These are phyloP conservation scores for Calcarius ornatus DNA, from an alignment of 2,113 vertebrate species.

Conservation along the genomic window DNA sequence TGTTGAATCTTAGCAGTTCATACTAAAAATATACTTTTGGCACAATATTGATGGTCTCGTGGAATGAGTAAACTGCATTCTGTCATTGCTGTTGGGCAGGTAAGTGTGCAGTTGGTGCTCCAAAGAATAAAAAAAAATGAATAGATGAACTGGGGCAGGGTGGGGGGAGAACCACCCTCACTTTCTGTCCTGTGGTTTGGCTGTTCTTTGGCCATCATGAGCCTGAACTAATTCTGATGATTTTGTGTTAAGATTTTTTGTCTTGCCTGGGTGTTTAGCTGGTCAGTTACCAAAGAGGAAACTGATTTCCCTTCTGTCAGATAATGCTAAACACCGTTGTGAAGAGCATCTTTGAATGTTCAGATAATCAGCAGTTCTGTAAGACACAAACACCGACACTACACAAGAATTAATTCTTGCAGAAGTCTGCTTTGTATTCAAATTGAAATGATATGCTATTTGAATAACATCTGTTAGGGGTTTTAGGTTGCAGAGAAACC, in stretches of 20 bases:
- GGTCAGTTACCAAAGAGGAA: not conserved
- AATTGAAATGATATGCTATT: not conserved
- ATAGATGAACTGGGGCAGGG: accelerated
- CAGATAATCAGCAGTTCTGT: not conserved
- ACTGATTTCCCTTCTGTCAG: not conserved
- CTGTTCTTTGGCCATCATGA: not conserved
- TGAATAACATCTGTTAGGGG: slow-evolving; percentile 8
- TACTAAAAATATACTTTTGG: not conserved
- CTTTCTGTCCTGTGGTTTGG: not conserved
- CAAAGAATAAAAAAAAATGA: not conserved
- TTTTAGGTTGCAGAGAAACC: slow-evolving; percentile 12
- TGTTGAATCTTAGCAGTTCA: not conserved
- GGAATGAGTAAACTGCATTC: not conserved
- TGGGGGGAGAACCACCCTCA: accelerated
- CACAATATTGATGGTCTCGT: not conserved
- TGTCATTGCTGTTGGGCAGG: not conserved
- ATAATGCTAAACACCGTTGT: not conserved
- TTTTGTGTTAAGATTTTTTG: not conserved
- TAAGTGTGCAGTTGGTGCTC: not conserved
- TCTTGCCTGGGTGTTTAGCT: not conserved
- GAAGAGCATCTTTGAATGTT: not conserved
- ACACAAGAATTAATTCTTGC: not conserved
- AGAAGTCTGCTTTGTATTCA: not conserved
- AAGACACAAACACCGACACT: not conserved
- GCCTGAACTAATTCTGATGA: not conserved